Percentiles rank a stretch among this genome's conserved stretches.
Conservation (phyloP, 2,888 invertebrate species). For the Xylota segnis region DNA sequence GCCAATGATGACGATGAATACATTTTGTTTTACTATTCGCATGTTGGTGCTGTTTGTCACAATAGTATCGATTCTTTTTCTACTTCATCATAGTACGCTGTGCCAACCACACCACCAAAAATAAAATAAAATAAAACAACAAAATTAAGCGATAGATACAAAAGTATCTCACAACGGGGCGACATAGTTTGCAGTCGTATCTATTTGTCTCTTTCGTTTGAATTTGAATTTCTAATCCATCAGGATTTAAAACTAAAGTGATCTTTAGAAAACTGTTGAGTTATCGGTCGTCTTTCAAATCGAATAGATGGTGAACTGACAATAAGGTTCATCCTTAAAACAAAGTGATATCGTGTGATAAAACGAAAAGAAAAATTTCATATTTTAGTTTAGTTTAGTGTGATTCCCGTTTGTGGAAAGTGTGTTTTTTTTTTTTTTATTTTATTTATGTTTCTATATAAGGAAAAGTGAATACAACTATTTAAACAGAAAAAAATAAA, state of each 20-base stretch:
- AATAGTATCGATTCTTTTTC: constrained; percentile 66
- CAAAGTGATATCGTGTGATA: constrained; percentile 59
- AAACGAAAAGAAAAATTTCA: constrained; percentile 20
- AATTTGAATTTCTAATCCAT: constrained; percentile 61
- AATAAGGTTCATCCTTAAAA: constrained; percentile 25
- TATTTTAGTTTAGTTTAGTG: constrained; percentile 18
- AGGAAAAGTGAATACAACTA: constrained; percentile 1
- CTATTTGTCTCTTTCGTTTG: constrained; percentile 41
- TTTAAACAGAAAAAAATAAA: background rate
- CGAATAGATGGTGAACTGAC: constrained; percentile 69
- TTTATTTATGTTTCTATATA: background rate
- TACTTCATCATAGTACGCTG: constrained; percentile 51
- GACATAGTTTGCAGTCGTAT: constrained; percentile 23
- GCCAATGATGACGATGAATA: constrained; percentile 61
- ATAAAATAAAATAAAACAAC: too few species aligned
- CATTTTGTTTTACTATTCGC: constrained; percentile 54
- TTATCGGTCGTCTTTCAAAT: constrained; percentile 77
- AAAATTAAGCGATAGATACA: background rate
- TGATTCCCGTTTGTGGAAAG: background rate
- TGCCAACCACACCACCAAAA: constrained; percentile 45
- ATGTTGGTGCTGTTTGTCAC: constrained; percentile 60
- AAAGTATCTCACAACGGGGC: constrained; percentile 35
- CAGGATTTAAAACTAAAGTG: constrained; percentile 78
- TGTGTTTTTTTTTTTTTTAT: constrained; percentile 1
- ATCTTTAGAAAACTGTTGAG: constrained; percentile 73